Percentiles rank a stretch among this genome's conserved stretches.
Evolutionary conservation across 2,888 invertebrate genomes (phyloP).

Genomic region (Archips crataeganus): DNA sequence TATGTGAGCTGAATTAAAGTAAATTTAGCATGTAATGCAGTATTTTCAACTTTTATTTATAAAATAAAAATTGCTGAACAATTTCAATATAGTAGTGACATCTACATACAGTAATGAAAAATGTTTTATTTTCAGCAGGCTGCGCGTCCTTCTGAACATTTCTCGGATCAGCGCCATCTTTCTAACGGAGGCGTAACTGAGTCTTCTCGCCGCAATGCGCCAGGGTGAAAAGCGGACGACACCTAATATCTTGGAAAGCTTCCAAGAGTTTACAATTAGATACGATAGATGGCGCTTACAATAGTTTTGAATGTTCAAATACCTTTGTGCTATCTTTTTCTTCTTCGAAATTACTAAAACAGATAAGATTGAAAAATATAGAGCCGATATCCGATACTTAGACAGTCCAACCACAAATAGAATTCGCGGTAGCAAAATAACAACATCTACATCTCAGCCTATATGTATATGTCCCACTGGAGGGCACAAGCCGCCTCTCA

Average conservation of each 20-base stretch:
- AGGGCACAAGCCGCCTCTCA: too few species aligned
- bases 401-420: too few species aligned
- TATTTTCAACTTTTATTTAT: background rate
- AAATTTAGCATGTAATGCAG: background rate
- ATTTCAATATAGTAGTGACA: constrained; percentile 13
- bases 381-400: too few species aligned
- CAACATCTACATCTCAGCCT: too few species aligned
- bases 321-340: too few species aligned
- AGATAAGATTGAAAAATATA: too few species aligned
- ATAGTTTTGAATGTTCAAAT: background rate
- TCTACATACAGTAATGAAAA: constrained; percentile 3
- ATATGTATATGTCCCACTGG: too few species aligned
- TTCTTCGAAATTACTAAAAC: too few species aligned
- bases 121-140: background rate
- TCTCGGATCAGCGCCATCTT: constrained; percentile 2
- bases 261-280: background rate
- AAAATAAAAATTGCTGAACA: background rate
- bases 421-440: too few species aligned
- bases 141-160: background rate
- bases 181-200: background rate
- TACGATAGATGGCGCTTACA: background rate
- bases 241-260: background rate
- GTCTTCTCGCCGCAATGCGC: background rate
- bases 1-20: background rate
- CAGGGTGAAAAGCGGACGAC: background rate